Evolutionary conservation across 2,113 vertebrate species (phyloP), one percentile per base, ranked within the genome.

Genomic region (Sylvietta virens): DNA sequence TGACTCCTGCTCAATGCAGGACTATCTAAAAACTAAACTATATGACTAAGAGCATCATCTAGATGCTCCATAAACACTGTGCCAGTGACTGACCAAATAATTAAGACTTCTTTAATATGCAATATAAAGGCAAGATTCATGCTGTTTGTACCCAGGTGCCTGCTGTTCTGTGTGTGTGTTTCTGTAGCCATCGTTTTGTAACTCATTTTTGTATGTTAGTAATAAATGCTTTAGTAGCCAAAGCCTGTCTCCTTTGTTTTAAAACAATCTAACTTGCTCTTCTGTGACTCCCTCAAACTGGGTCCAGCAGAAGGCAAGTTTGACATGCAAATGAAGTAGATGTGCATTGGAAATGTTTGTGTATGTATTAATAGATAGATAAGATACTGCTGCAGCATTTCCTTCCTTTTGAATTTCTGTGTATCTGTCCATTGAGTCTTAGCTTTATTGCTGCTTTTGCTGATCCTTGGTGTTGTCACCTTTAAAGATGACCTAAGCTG

Each of bases 161-260:
- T 97, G 88, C 84, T 95, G 44, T 87, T 90, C 83, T 90, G 54
- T 7, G 21, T 77, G n/a, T 23, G 47, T 54, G 39, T 62, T 74
- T 96, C 57, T 92, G 26, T 90, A 86, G 94, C 60, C 7, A 44
- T 72, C 19, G 11, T 86, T 71, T 96, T 97, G 94, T 89, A 76
- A 76, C 74, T 60, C 8, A 33, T 81, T 83, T 83, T 91, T 96
- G 90, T 95, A 73, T 57, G 54, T 87, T 94, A 95, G 95, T 92
- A 97, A 97, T 97, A 97, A 97, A 97, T 91, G 93, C 94, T 97
- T 96, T 40, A 95, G 92, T 88, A 92, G 97, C 62, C 69, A 61
- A 95, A 96, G 94, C 92, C 79, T 92, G 95, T 96, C 83, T 97
- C 94, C 33, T 71, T 90, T 91, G 69, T 96, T 90, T 77, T 77